Base-by-base conservation (phyloP, 2,113 vertebrate genomes). In the Taxidea taxus region DNA sequence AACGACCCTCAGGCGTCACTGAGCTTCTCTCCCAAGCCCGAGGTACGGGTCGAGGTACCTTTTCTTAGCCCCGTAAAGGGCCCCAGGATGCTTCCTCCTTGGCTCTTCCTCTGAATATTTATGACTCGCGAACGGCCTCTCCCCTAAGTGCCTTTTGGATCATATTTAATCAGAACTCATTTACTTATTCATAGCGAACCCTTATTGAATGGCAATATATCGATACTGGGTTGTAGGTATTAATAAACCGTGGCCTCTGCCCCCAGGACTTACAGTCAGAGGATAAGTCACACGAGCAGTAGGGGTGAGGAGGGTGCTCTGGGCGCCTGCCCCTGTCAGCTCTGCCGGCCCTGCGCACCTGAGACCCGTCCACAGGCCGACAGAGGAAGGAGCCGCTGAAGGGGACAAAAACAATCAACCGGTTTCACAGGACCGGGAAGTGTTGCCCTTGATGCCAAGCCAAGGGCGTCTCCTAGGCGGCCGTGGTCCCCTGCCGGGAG, bases 61-160 rank as follows among this genome's bases (percentile, higher is more conserved):
- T 62, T 82, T 42, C 90, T 44, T 4, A 51, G 64, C 31, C 58
- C 21, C 3, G 23, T 9, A 25, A 62, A 80, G 74, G 20, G 27
- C 84, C 82, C 51, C 39, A 11, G 49, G 7, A 12, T 15, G 14
- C 13, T 2, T 60, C 70, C 51, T 6, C 9, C 72, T 68, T 29
- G 91, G 60, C 47, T 7, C n/a, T 89, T 49, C 83, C 77, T 85
- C 72, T 54, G 64, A 85, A 70, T 90, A 90, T 66, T 96, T 90
- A 92, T 75, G 87, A 90, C 86, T 96, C 83, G 18, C 15, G 8
- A 37, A 80, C 14, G 70, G 44, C 86, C 94, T 89, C 72, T 90
- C 91, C 86, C 84, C 86, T 96, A 92, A 95, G 95, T 84, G 96
- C 95, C 85, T 91, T 95, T 96, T 62, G 91, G 77, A 47, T 54